Base-by-base conservation (phyloP, 2,113 vertebrate species). In the Paraplagusia blochii region DNA sequence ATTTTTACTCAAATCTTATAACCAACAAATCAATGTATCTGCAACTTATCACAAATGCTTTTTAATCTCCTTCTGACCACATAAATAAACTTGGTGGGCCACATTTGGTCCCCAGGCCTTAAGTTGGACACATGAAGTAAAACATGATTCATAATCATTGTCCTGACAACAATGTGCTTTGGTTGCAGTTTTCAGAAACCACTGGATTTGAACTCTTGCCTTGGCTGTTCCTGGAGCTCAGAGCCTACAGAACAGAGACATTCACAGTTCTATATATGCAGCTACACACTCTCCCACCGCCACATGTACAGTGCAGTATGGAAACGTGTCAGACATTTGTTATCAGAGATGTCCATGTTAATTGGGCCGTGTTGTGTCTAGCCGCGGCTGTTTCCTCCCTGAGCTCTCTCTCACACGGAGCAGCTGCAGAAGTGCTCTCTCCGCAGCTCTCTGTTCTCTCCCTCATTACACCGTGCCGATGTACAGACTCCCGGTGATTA, bases 321-420 rank as follows among this genome's bases (percentile, higher is more conserved):
- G 78, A 67, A 75, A 72, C 49, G 61, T 81, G 79, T 72, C 76
- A 58, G 77, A 78, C 74, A 53, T 59, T 80, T 48, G 33, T 62
- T 63, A 75, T 76, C 63, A 70, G 72, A 70, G 60, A 40, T 59
- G 69, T 58, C 13, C 1, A 43, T 75, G 73, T 73, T 79, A 82
- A 81, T 81, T 81, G 72, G 66, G 22, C 34, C 58, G 16, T 82
- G 82, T 86, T 83, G 82, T 80, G 82, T 86, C 85, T 77, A 56
- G 74, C 55, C 55, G 38, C n/a, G 46, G 36, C 71, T 35, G 57
- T 42, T 53, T 66, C 51, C 74, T 72, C 51, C 58, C 67, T 62
- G 67, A 59, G 51, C 47, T 44, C 78, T 46, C 52, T 63, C 79
- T 83, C 76, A 76, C 76, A 76, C 53, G 67, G 60, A 79, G 74